Evolutionary conservation across 2,113 vertebrate species (phyloP), one percentile per base, ranked within the genome.

Genomic region (Merops nubicus): DNA sequence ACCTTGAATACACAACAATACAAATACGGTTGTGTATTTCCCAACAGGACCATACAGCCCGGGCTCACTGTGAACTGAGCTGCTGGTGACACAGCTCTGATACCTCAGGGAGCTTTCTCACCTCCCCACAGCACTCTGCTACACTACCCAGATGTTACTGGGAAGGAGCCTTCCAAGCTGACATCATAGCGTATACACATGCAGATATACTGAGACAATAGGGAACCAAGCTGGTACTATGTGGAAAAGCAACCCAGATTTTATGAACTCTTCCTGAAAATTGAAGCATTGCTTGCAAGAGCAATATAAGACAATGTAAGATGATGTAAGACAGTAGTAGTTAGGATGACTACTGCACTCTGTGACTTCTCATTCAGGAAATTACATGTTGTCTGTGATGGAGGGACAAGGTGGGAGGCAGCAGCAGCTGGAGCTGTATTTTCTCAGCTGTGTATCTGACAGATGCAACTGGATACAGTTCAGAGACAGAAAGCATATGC

Each of bases 371-470:
- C 88, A 53, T 93, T 85, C 82, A 85, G 96, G 74, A 96, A 96
- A 97, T 96, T 91, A 93, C 67, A 96, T 59, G 93, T 85, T 97
- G 96, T 94, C 96, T 83, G 87, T 65, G 91, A 79, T 54, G 78
- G 75, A 91, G 59, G 91, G 77, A 85, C 11, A 53, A 85, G 81
- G 93, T 83, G 82, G 95, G 94, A 96, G 93, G 94, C 67, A 14
- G 94, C 26, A 85, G 85, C 93, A 96, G 94, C 87, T 94, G 94
- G 85, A 83, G 90, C 78, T 88, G 77, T 83, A 70, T 91, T 94
- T 96, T 96, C 87, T 86, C 94, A 92, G 96, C 94, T 93, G 88
- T 26, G 70, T 74, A 73, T 89, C 85, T 96, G 96, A 96, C 96
- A 97, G 94, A 81, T 96, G 94, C 22, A 68, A 43, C 70, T 76